These are phyloP conservation scores for Bryconaethiops microstoma DNA, from an alignment of 2,797 vertebrate genomes.

Conservation along the genomic window DNA sequence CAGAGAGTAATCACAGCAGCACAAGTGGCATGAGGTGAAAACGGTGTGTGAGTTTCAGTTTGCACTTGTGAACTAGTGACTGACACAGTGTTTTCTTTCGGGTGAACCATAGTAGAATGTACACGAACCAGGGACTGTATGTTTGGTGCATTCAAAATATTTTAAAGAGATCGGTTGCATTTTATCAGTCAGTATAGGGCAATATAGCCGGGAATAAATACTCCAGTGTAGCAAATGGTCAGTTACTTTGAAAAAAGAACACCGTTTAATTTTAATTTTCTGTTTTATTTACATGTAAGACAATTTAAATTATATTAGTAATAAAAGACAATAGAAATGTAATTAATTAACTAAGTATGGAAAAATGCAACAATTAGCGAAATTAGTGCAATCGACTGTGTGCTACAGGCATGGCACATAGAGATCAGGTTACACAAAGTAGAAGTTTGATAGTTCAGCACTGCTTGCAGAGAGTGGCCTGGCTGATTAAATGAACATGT, in stretches of 20 bases:
- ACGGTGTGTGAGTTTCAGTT: conserved; percentile 4
- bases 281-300: too few species aligned
- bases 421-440: background rate
- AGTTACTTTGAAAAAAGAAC: background rate
- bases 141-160: background rate
- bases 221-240: background rate
- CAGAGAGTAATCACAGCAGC: background rate
- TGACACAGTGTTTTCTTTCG: background rate
- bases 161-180: background rate
- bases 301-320: too few species aligned
- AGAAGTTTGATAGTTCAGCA: background rate
- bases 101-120: background rate
- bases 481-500: background rate
- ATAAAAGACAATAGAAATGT: background rate
- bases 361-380: background rate
- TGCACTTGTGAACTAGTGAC: background rate
- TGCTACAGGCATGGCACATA: background rate
- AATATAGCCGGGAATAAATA: too few species aligned
- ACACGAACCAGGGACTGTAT: background rate
- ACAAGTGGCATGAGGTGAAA: background rate
- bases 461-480: background rate
- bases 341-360: background rate
- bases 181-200: background rate
- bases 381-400: background rate
- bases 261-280: too few species aligned